Conservation (phyloP, 2,797 vertebrate species). For the Distichodus sexfasciatus region DNA sequence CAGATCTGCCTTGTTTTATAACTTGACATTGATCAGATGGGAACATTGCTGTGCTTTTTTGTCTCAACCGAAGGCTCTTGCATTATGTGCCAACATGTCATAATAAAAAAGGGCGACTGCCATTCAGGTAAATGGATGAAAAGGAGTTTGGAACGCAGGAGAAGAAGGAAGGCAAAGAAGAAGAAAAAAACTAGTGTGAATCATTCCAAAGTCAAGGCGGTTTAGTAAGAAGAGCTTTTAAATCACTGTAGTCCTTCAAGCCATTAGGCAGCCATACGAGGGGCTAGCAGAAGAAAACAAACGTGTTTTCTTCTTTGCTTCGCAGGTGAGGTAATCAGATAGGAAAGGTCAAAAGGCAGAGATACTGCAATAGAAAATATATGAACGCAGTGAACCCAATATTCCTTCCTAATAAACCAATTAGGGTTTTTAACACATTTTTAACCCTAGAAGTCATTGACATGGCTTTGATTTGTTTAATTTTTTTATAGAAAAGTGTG, state of each 20-base stretch:
- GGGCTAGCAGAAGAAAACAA: too few relatives aligned
- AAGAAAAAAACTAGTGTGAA: too few relatives aligned
- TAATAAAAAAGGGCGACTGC: not conserved
- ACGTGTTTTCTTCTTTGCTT: too few relatives aligned
- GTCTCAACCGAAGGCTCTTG: not conserved
- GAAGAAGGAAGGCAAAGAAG: too few relatives aligned
- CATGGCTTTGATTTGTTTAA: too few relatives aligned
- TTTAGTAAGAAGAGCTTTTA: slow-evolving; percentile 12
- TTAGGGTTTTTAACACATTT: not conserved
- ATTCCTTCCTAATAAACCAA: not conserved
- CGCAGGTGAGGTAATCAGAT: not conserved
- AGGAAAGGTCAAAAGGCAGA: not conserved
- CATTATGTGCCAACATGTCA: slow-evolving; percentile 4
- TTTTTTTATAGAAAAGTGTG: too few relatives aligned
- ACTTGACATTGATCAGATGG: slow-evolving; percentile 32
- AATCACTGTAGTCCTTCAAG: not conserved
- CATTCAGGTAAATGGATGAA: slow-evolving; percentile 22
- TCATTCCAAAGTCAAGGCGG: slow-evolving; percentile 14
- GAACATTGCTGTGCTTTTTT: not conserved
- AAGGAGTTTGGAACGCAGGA: slow-evolving; percentile 5
- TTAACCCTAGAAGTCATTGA: too few relatives aligned
- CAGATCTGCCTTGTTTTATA: slow-evolving; percentile 6
- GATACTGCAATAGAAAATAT: too few relatives aligned
- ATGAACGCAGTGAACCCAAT: not conserved
- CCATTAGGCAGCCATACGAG: not conserved